These are phyloP conservation scores for Sprattus sprattus DNA, from an alignment of 2,113 vertebrate genomes.

Conservation along the genomic window DNA sequence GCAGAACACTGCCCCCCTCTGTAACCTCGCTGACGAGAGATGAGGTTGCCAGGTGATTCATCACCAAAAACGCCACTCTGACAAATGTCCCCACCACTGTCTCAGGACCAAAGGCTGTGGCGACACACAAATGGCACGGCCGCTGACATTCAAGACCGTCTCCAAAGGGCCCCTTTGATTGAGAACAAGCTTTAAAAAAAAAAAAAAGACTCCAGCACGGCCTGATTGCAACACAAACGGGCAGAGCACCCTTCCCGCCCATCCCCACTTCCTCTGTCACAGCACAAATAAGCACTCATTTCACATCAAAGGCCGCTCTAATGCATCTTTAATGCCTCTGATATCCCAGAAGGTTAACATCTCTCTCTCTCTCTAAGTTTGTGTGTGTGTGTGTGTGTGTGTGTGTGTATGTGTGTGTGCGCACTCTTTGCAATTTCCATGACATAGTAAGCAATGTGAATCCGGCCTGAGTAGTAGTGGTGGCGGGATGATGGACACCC, in stretches of 20 bases:
- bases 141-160: slow-evolving; percentile 29
- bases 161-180: background rate
- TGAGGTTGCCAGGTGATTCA: slow-evolving; percentile 29
- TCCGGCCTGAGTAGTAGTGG: slow-evolving; percentile 40
- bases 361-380: slow-evolving; percentile 51
- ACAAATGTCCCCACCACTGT: slow-evolving; percentile 3
- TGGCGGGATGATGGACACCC: slow-evolving; percentile 29
- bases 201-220: slow-evolving; percentile 9
- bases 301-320: slow-evolving; percentile 70
- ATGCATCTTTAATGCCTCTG: slow-evolving; percentile 74
- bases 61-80: slow-evolving; percentile 33
- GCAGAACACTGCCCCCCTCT: slow-evolving; percentile 21
- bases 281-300: slow-evolving; percentile 66
- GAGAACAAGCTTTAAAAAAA: background rate
- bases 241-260: background rate
- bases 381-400: background rate
- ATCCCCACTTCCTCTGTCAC: slow-evolving; percentile 32
- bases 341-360: slow-evolving; percentile 71
- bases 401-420: slow-evolving; percentile 21
- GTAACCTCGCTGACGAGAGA: slow-evolving; percentile 22
- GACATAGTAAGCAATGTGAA: slow-evolving; percentile 56
- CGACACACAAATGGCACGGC: slow-evolving; percentile 36
- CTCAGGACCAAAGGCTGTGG: slow-evolving; percentile 21
- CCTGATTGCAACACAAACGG: slow-evolving; percentile 1
- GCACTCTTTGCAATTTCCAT: slow-evolving; percentile 69